phyloP scores from a whole-genome alignment of 2,113 vertebrate species.

The Nothobranchius kuhntae region DNA sequence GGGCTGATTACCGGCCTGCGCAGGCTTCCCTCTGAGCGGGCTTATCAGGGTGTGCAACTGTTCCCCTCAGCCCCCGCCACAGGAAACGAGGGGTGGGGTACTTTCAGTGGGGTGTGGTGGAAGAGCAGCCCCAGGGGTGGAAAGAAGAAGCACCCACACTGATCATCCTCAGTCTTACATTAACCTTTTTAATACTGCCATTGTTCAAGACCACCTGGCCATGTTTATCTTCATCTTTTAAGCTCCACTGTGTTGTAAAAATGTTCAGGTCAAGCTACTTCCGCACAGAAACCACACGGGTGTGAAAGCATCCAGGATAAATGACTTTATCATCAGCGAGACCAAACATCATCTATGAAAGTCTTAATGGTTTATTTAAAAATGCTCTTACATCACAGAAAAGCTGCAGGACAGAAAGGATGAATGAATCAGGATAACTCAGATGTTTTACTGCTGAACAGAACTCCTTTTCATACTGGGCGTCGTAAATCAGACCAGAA shows the following conservation, averaged over 20 bases:
- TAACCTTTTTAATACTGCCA: no score
- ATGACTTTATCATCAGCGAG: no score
- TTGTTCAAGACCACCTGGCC: no score
- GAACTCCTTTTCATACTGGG: constrained; percentile 1
- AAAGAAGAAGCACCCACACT: constrained; percentile 15
- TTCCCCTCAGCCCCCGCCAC: constrained; percentile 50
- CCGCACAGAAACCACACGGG: no score
- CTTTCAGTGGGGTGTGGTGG: constrained; percentile 21
- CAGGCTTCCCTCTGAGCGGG: constrained; percentile 50
- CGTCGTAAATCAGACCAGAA: constrained; percentile 32
- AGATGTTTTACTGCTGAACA: background rate
- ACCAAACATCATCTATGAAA: no score
- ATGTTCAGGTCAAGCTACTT: no score
- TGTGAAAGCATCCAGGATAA: no score
- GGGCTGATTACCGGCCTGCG: constrained; percentile 63
- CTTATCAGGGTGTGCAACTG: constrained; percentile 74
- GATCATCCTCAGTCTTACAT: constrained; percentile 21
- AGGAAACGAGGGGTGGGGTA: constrained; percentile 67
- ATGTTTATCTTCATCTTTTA: no score
- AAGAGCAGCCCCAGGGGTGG: background rate
- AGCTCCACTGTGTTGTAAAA: background rate
- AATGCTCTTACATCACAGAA: no score
- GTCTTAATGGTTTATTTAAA: no score
- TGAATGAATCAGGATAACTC: background rate
- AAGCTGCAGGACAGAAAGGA: background rate